These are phyloP conservation scores for Zonotrichia leucophrys DNA, from an alignment of 2,113 vertebrate species.

Conservation along the genomic window DNA sequence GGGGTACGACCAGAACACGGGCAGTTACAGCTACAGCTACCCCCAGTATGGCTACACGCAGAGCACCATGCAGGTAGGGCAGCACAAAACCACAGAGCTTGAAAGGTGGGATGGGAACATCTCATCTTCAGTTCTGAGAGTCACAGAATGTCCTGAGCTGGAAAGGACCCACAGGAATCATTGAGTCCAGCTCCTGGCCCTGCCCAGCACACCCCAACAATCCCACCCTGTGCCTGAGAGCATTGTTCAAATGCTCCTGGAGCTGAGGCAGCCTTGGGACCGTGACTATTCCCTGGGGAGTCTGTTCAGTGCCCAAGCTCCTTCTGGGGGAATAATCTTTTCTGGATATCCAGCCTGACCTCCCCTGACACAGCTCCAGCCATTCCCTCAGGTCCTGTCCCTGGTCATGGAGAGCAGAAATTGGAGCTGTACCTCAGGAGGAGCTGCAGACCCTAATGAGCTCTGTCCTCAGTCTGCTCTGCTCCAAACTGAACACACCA, in stretches of 20 bases:
- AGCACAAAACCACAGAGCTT: background rate
- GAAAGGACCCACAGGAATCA: background rate
- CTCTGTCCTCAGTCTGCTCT: background rate
- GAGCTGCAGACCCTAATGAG: background rate
- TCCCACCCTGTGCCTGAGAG: background rate
- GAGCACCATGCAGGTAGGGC: slow-evolving; percentile 82
- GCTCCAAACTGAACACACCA: background rate
- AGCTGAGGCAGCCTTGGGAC: background rate
- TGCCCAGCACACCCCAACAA: background rate
- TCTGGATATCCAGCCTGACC: background rate
- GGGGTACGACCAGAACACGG: slow-evolving; percentile 88
- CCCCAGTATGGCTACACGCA: slow-evolving; percentile 88
- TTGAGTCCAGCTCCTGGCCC: background rate
- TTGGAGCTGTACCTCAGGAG: fast-evolving
- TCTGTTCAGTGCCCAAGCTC: background rate
- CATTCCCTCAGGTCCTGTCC: background rate
- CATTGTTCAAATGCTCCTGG: background rate
- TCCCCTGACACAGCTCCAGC: background rate
- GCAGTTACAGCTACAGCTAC: slow-evolving; percentile 86
- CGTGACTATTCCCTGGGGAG: background rate
- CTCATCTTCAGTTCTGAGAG: background rate
- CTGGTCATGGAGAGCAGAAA: background rate
- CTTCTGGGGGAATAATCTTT: background rate
- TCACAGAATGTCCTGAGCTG: background rate
- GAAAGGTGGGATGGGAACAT: background rate